Conservation (phyloP, 2,888 invertebrate species). For the Smittia sp. region DNA sequence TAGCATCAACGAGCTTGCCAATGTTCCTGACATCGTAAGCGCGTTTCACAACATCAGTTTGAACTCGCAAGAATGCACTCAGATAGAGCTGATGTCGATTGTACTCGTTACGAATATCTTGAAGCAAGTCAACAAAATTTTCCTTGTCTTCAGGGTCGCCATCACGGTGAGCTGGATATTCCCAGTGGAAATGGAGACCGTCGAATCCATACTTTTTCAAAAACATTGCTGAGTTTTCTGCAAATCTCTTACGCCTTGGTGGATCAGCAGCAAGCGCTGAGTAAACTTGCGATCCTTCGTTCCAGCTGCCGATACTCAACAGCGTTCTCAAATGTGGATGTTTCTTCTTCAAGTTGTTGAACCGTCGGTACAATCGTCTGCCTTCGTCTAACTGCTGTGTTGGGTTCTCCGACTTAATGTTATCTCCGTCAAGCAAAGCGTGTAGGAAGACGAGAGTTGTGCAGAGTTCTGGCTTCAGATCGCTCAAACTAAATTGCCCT, state of each 20-base stretch:
- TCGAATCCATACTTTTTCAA: slow-evolving; percentile 54
- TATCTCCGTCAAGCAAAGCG: not conserved
- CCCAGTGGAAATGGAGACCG: slow-evolving; percentile 57
- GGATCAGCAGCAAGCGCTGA: slow-evolving; percentile 50
- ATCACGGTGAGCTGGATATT: slow-evolving; percentile 54
- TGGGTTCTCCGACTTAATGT: not conserved
- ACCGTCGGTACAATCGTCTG: not conserved
- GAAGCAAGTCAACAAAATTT: slow-evolving; percentile 52
- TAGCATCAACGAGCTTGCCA: not conserved
- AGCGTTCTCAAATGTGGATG: slow-evolving; percentile 53
- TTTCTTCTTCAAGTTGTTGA: slow-evolving; percentile 2
- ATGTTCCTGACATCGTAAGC: slow-evolving; percentile 54
- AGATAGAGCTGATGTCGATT: not conserved
- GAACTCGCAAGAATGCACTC: not conserved
- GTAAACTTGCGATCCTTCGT: slow-evolving; percentile 54
- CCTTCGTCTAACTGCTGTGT: not conserved
- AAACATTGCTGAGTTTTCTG: slow-evolving; percentile 52
- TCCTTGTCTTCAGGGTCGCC: slow-evolving; percentile 52
- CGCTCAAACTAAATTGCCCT: not conserved
- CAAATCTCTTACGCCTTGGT: slow-evolving; percentile 50
- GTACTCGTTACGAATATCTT: slow-evolving; percentile 52
- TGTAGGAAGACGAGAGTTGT: not conserved
- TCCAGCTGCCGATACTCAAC: slow-evolving; percentile 57
- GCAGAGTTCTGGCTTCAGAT: slow-evolving; percentile 22
- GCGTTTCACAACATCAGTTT: slow-evolving; percentile 44